Conservation (phyloP, 2,797 vertebrate genomes). For the Oceanodroma leucorhoa region DNA sequence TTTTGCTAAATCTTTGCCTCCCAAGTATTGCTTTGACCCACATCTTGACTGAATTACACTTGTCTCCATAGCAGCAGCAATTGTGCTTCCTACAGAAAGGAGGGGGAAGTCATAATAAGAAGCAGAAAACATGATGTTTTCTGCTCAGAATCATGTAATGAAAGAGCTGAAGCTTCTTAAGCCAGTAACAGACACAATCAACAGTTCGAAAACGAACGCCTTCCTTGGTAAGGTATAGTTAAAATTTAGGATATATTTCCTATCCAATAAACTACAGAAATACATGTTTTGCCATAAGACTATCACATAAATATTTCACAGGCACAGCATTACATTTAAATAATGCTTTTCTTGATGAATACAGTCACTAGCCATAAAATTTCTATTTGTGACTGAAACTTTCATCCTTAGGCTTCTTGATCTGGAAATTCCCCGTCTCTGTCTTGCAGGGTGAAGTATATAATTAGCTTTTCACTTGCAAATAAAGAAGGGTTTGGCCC, state of each 20-base stretch:
- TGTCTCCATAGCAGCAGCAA: constrained; percentile 58
- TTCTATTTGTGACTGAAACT: background rate
- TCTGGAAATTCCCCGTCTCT: background rate
- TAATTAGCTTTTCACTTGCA: background rate
- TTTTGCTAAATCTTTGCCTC: background rate
- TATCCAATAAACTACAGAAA: background rate
- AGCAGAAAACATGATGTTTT: constrained; percentile 29
- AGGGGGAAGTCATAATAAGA: constrained; percentile 28
- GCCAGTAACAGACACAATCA: background rate
- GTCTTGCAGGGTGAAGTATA: background rate
- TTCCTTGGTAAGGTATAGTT: background rate
- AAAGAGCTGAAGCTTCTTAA: background rate
- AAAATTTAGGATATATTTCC: background rate
- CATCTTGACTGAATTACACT: constrained; percentile 52
- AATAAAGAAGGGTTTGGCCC: background rate
- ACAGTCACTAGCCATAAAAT: background rate
- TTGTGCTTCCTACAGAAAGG: constrained; percentile 39
- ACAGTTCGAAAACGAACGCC: background rate
- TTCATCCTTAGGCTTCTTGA: background rate
- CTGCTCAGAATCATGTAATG: background rate
- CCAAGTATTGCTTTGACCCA: constrained; percentile 1
- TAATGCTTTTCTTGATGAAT: background rate
- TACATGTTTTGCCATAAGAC: background rate
- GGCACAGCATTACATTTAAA: background rate
- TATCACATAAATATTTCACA: background rate